Percentiles rank a stretch among this genome's conserved stretches.
Conservation (phyloP, 2,888 invertebrate genomes). For the Synanthedon andrenaeformis region DNA sequence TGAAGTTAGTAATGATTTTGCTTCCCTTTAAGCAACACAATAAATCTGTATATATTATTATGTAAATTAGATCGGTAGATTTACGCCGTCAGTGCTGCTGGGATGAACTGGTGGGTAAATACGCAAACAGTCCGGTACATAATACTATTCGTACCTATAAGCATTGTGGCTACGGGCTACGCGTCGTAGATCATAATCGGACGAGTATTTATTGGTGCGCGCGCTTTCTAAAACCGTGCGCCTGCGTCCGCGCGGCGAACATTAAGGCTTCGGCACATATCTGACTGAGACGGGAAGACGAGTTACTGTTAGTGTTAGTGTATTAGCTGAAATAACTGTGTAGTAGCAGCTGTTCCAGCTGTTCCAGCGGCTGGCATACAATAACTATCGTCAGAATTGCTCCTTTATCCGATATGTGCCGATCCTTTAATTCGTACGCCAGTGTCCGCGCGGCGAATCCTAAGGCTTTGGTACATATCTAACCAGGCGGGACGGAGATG, state of each 20-base stretch:
- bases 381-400: conserved; percentile 3
- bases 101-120: conserved; percentile 11
- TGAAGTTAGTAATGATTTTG: too few species aligned
- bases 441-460: neutral
- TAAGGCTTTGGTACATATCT: too few species aligned
- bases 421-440: conserved; percentile 45
- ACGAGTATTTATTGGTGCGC: conserved; percentile 62
- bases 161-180: conserved; percentile 58
- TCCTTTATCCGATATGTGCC: conserved; percentile 17
- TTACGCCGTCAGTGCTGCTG: conserved; percentile 10
- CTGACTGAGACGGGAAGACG: too few species aligned
- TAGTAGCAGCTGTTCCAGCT: too few species aligned
- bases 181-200: conserved; percentile 68
- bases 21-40: neutral
- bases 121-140: conserved; percentile 2
- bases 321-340: too few species aligned
- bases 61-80: conserved; percentile 18
- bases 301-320: too few species aligned
- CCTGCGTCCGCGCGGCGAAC: neutral
- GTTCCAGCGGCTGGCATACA: too few species aligned
- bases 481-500: too few species aligned
- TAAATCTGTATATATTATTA: conserved; percentile 21
- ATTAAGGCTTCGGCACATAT: too few species aligned
- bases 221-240: conserved; percentile 52
- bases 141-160: neutral